phyloP scores from a whole-genome alignment of 53 echinoderm and acorn worm species.

The Arbacia lixula region DNA sequence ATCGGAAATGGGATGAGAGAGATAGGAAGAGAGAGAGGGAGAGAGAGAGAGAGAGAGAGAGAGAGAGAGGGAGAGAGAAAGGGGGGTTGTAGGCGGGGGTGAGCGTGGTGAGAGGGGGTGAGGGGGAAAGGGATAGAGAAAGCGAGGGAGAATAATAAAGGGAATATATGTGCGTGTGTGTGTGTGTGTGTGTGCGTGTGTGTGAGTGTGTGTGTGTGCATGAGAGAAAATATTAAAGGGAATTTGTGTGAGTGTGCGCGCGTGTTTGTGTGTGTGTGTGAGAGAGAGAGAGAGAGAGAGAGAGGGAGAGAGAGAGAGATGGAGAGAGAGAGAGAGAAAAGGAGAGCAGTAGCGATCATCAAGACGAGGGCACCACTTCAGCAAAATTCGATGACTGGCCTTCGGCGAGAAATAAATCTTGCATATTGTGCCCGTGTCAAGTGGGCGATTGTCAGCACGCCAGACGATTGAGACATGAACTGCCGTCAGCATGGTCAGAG shows the following conservation, averaged over 20 bases:
- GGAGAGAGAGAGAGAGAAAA: background rate
- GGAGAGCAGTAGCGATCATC: background rate
- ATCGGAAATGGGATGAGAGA: background rate
- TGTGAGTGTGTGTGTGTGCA: too few species aligned
- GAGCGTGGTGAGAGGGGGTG: too few species aligned
- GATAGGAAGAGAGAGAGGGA: background rate
- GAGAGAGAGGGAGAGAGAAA: background rate
- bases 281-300: background rate
- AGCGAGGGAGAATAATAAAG: background rate
- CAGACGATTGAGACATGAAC: too few species aligned
- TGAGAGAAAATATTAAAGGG: too few species aligned
- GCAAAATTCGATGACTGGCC: slow-evolving; percentile 5
- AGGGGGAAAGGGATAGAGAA: background rate
- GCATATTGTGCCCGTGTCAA: slow-evolving; percentile 42
- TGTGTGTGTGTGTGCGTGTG: too few species aligned
- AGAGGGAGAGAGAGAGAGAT: background rate
- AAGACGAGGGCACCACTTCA: too few species aligned
- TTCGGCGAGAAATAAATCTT: slow-evolving; percentile 33
- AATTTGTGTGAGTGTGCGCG: background rate
- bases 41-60: background rate
- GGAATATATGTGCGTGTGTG: too few species aligned
- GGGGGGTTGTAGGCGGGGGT: too few species aligned
- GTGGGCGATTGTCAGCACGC: too few species aligned
- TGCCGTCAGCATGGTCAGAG: too few species aligned
- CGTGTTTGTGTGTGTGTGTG: background rate